Evolutionary conservation across 2,888 invertebrate species (phyloP).

Genomic region (Macropis europaea): DNA sequence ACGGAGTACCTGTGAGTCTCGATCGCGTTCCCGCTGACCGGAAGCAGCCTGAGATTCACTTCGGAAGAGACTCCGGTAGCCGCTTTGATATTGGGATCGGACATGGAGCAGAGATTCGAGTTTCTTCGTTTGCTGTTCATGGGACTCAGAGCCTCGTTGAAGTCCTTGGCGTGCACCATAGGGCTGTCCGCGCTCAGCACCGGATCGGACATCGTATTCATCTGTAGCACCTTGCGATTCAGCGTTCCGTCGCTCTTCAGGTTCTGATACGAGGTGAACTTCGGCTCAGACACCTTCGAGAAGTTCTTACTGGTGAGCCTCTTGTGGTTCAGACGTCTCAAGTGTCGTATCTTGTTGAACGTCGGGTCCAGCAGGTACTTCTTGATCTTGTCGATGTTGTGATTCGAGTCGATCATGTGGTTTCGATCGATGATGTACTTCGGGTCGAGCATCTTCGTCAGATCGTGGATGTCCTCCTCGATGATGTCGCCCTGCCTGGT

Average conservation of each 20-base stretch:
- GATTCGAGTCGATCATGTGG: conserved; percentile 75
- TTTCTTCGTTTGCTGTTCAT: conserved; percentile 53
- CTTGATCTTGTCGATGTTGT: conserved; percentile 75
- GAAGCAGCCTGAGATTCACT: conserved; percentile 48
- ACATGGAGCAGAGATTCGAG: conserved; percentile 72
- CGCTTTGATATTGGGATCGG: conserved; percentile 74
- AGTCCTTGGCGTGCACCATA: conserved; percentile 37
- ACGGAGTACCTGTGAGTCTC: conserved; percentile 63
- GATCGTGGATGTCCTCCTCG: conserved; percentile 74
- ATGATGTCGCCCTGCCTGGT: conserved; percentile 65
- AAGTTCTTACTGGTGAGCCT: conserved; percentile 60
- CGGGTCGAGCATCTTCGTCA: conserved; percentile 75
- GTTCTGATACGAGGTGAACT: conserved; percentile 75
- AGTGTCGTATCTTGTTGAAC: conserved; percentile 74
- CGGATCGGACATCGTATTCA: conserved; percentile 76
- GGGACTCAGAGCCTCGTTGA: conserved; percentile 44
- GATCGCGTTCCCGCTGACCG: conserved; percentile 5
- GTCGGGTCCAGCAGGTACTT: conserved; percentile 75
- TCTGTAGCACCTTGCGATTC: conserved; percentile 59
- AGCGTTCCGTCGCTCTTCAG: conserved; percentile 65
- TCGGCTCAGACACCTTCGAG: conserved; percentile 65
- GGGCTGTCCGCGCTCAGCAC: conserved; percentile 66
- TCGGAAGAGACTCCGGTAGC: conserved; percentile 45
- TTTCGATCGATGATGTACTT: conserved; percentile 74
- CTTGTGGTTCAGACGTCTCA: conserved; percentile 71